Conservation (phyloP, 2,113 vertebrate genomes). For the Dipodomys ordii region DNA sequence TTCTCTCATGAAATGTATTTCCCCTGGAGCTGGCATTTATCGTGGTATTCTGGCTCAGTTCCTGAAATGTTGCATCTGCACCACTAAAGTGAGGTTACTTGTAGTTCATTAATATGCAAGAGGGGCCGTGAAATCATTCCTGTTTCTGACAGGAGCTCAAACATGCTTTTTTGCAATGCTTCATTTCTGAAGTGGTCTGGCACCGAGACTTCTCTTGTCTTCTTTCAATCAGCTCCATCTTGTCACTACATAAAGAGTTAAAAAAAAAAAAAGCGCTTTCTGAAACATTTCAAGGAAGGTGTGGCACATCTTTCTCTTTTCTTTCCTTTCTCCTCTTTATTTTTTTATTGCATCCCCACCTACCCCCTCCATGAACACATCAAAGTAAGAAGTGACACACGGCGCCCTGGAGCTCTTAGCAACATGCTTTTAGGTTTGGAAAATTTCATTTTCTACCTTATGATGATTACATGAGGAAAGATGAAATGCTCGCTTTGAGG, state of each 20-base stretch:
- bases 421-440: conserved; percentile 88
- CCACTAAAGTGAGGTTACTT: conserved; percentile 68
- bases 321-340: conserved; percentile 23
- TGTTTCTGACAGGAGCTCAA: conserved; percentile 75
- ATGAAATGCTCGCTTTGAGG: conserved; percentile 87
- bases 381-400: conserved; percentile 86
- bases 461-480: conserved; percentile 85
- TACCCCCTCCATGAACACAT: conserved; percentile 79
- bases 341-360: conserved; percentile 47
- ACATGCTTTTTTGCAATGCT: conserved; percentile 69
- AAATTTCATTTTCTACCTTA: conserved; percentile 88
- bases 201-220: conserved; percentile 71
- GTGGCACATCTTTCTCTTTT: conserved; percentile 26
- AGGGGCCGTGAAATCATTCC: conserved; percentile 69
- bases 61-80: conserved; percentile 70
- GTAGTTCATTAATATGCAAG: conserved; percentile 82
- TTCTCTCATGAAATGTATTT: conserved; percentile 71
- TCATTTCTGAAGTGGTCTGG: conserved; percentile 68
- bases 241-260: conserved; percentile 81
- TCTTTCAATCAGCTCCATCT: conserved; percentile 75
- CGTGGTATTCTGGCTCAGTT: conserved; percentile 50
- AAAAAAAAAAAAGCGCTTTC: conserved; percentile 58
- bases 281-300: conserved; percentile 81
- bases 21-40: conserved; percentile 76
- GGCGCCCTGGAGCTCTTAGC: conserved; percentile 85